Percentiles rank a stretch among this genome's conserved stretches.
Conservation (phyloP, 2,888 invertebrate genomes). For the Rhingia rostrata region DNA sequence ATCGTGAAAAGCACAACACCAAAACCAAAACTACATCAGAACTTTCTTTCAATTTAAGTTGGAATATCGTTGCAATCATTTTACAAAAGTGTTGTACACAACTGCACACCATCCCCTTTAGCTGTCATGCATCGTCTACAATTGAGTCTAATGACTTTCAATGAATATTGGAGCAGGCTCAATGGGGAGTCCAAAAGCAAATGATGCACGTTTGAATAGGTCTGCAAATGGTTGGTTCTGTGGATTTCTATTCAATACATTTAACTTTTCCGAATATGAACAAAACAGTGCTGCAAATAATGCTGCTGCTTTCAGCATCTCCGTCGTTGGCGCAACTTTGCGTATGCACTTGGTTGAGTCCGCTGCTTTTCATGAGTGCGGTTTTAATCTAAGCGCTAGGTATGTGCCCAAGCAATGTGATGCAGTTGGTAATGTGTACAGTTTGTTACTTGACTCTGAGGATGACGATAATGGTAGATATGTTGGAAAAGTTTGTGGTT, state of each 20-base stretch:
- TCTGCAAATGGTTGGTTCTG: conserved; percentile 49
- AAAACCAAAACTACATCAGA: conserved; percentile 21
- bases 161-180: conserved; percentile 34
- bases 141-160: conserved; percentile 45
- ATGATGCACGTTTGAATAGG: conserved; percentile 51
- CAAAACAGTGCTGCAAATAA: conserved; percentile 7
- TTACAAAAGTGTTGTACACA: conserved; percentile 38
- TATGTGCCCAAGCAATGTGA: conserved; percentile 10
- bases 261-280: conserved; percentile 24
- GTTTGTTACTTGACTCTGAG: conserved; percentile 41
- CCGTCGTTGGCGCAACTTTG: conserved; percentile 52
- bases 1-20: conserved; percentile 28
- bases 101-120: conserved; percentile 28
- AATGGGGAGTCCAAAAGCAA: conserved; percentile 10
- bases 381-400: conserved; percentile 57
- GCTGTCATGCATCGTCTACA: conserved; percentile 25
- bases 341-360: conserved; percentile 57
- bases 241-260: conserved; percentile 51
- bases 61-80: conserved; percentile 33
- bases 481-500: conserved; percentile 24
- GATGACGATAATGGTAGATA: conserved; percentile 21
- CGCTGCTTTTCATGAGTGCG: conserved; percentile 55
- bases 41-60: conserved; percentile 36
- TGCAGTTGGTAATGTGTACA: background rate
- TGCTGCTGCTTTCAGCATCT: background rate